Percentiles rank a stretch among this genome's conserved stretches.
Conservation (phyloP, 1,140 invertebrate species). For the Oreohelix idahoensis region DNA sequence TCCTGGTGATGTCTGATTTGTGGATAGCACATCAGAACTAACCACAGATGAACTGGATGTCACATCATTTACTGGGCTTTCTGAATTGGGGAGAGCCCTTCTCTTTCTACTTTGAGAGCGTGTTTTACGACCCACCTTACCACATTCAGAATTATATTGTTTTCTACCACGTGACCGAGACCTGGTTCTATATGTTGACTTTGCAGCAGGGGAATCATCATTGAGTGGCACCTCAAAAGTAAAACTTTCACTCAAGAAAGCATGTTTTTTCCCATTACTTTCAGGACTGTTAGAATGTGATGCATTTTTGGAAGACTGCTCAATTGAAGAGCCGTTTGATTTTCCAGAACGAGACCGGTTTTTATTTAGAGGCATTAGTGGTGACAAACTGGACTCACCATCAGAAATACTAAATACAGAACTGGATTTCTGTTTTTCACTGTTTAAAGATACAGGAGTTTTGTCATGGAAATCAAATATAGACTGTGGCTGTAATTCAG, state of each 20-base stretch:
- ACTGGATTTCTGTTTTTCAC: slow-evolving; percentile 24
- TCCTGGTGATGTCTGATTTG: neutral
- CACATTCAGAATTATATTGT: neutral
- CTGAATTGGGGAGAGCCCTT: neutral
- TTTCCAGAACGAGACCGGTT: neutral
- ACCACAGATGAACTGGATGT: neutral
- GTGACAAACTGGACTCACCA: slow-evolving; percentile 42
- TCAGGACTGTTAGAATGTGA: neutral
- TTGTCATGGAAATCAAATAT: slow-evolving; percentile 62
- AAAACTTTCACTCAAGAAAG: slow-evolving; percentile 26
- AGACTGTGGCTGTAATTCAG: slow-evolving; percentile 41
- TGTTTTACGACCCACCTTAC: neutral
- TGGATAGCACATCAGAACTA: neutral
- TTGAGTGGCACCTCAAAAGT: slow-evolving; percentile 35
- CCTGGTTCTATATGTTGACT: slow-evolving; percentile 4
- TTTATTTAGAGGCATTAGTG: slow-evolving; percentile 20
- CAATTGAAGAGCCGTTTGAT: neutral
- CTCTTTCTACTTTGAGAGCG: slow-evolving; percentile 7
- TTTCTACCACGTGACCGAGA: slow-evolving; percentile 22
- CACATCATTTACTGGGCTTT: neutral
- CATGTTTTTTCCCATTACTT: neutral
- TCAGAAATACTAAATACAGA: slow-evolving; percentile 52
- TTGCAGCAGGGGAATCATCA: slow-evolving; percentile 3
- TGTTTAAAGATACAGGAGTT: slow-evolving; percentile 45
- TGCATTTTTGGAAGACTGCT: neutral